Base-by-base conservation (phyloP, 2,888 invertebrate species). In the Enchytraeus crypticus region DNA sequence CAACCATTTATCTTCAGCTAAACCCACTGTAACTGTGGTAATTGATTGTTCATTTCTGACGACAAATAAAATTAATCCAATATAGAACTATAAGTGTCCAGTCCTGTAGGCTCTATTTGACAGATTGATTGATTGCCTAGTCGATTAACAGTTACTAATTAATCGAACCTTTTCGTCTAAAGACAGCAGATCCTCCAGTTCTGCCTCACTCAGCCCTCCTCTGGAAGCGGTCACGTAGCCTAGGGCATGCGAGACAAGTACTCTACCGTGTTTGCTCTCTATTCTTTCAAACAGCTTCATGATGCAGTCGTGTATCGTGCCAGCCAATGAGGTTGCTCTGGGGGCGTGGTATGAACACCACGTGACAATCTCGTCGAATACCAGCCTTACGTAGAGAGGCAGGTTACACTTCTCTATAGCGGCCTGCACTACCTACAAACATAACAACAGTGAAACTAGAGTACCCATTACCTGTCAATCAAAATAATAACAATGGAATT, bases 291-390 rank as follows among this genome's bases (percentile, higher is more conserved):
- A 95, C 18, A 96, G 82, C 87, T 93, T 89, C 88, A 92, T 92
- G 72, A 96, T 96, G 27, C 91, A 91, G 77, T 95, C 95, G 89
- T 93, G 93, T 0, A 96, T 93, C 1, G 69, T 69, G 21, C 64
- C 51, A 51, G 63, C 67, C 18, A 54, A 38, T 2, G 91, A 88
- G 0, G 93, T 95, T 71, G 93, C 92, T 68, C 89, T 88, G 0
- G 92, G 89, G 71, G 91, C 89, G 0, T 93, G 93, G 77, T 96
- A 97, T 70, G 95, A 95, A 59, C 92, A 84, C 97, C 97, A 97
- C 66, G 93, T 84, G 76, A 91, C 92, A 32, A 97, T 92, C 82
- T 97, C 96, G n/a, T 96, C 97, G 79, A 93, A 95, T 0, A 97
- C 95, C 49, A 98, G 82, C 80, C 97, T 97, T 0, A 96, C 92